These are phyloP conservation scores for Limnothrissa miodon DNA, from an alignment of 2,113 vertebrate species.

Conservation along the genomic window DNA sequence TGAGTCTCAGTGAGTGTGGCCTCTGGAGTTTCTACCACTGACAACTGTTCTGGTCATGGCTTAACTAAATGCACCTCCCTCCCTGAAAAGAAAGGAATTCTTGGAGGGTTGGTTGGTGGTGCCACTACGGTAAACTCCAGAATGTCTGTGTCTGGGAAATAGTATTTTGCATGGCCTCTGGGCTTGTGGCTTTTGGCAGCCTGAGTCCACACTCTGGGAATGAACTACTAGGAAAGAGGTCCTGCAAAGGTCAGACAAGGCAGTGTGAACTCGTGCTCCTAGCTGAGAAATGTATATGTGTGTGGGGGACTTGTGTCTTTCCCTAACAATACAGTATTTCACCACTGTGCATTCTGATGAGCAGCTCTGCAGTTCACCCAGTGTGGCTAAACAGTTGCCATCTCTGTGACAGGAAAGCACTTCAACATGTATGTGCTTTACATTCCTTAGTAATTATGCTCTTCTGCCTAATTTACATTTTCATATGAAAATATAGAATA, in stretches of 20 bases:
- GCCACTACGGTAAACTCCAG: neutral
- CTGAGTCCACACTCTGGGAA: neutral
- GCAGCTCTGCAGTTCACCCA: neutral
- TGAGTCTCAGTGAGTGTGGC: neutral
- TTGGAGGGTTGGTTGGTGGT: neutral
- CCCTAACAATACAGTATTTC: constrained; percentile 1
- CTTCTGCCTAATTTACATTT: neutral
- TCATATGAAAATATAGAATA: neutral
- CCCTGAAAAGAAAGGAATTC: neutral
- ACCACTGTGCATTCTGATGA: neutral
- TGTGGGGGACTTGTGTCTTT: neutral
- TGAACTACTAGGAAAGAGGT: neutral
- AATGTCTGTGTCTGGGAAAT: neutral
- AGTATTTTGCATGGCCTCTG: neutral
- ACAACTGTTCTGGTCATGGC: neutral
- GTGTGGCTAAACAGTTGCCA: neutral
- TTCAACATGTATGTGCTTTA: neutral
- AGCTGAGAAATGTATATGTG: neutral
- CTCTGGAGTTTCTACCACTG: neutral
- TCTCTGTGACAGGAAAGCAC: neutral
- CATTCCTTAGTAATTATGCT: neutral
- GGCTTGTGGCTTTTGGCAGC: neutral
- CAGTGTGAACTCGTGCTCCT: neutral
- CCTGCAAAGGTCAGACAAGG: neutral
- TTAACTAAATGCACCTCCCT: neutral